A percentile compares a stretch with the other conserved stretches of the same genome.
Conservation (phyloP, 2,888 invertebrate species). For the Seira sanloemensis region DNA sequence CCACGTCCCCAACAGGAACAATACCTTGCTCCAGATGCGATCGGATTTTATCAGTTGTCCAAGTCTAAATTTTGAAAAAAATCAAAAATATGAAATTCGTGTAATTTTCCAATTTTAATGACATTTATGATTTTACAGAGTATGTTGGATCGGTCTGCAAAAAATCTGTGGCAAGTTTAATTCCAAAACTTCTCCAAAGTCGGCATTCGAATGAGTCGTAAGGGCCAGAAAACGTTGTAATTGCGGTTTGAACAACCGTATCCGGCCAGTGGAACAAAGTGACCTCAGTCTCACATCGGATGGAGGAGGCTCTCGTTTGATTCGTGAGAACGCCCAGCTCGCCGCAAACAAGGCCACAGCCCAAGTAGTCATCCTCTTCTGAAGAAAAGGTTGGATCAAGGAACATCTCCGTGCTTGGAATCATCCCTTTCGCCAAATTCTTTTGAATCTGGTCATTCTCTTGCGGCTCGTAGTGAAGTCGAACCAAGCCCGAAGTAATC, state of each 20-base stretch:
- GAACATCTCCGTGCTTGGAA: conserved; percentile 79
- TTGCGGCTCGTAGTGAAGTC: conserved; percentile 74
- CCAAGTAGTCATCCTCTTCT: conserved; percentile 79
- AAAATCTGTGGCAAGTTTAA: conserved; percentile 79
- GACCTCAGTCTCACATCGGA: conserved; percentile 80
- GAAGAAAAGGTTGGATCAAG: conserved; percentile 78
- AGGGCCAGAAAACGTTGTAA: conserved; percentile 75
- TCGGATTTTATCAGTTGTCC: conserved; percentile 79
- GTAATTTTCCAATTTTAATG: too few relatives aligned
- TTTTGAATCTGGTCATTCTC: conserved; percentile 76
- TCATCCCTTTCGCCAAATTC: conserved; percentile 76
- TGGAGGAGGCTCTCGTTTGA: conserved; percentile 79
- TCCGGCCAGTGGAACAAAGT: conserved; percentile 76
- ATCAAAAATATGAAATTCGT: too few relatives aligned
- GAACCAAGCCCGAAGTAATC: conserved; percentile 77
- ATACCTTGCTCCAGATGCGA: conserved; percentile 79
- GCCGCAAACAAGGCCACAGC: conserved; percentile 81
- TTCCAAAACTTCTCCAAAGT: conserved; percentile 81
- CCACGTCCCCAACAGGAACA: conserved; percentile 78
- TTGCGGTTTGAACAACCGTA: conserved; percentile 75
- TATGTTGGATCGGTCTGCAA: conserved; percentile 76
- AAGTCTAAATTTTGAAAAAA: too few relatives aligned
- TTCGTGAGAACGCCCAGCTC: conserved; percentile 80
- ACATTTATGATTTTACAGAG: conserved; percentile 25
- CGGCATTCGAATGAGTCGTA: conserved; percentile 79